Percentiles rank a stretch among this genome's conserved stretches.
phyloP scores from a whole-genome alignment of 2,797 vertebrate genomes.

The Valencia hispanica region DNA sequence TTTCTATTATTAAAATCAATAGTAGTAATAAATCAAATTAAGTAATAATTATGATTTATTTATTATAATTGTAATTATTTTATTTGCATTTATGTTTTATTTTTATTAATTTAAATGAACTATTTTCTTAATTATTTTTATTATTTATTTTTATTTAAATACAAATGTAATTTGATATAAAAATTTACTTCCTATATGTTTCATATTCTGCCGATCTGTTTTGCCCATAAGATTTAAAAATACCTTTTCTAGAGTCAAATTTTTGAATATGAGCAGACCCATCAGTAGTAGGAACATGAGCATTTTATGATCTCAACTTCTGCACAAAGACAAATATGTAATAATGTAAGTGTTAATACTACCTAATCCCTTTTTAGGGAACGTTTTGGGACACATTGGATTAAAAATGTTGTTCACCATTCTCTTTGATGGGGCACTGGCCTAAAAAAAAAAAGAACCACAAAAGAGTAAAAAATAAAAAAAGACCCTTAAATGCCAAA shows the following conservation, averaged over 20 bases:
- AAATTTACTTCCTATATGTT: not conserved
- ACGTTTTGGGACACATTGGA: not conserved
- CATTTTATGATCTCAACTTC: too few relatives aligned
- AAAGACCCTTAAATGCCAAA: not conserved
- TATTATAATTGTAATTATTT: too few relatives aligned
- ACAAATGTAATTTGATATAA: too few relatives aligned
- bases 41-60: too few relatives aligned
- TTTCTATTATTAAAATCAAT: too few relatives aligned
- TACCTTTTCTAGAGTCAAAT: not conserved
- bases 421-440: conserved; percentile 7
- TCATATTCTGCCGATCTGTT: not conserved
- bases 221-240: not conserved
- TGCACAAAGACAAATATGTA: not conserved
- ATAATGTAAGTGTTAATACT: not conserved
- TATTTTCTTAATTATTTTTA: too few relatives aligned
- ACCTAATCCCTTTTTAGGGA: not conserved
- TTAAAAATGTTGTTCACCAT: conserved; percentile 15
- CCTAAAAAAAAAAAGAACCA: not conserved
- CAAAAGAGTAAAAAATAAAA: not conserved
- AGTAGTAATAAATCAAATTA: too few relatives aligned
- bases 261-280: not conserved
- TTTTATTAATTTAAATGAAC: too few relatives aligned
- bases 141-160: too few relatives aligned
- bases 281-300: not conserved
- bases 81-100: too few relatives aligned